phyloP scores from a whole-genome alignment of 2,888 invertebrate genomes.

The Phasia obesa region DNA sequence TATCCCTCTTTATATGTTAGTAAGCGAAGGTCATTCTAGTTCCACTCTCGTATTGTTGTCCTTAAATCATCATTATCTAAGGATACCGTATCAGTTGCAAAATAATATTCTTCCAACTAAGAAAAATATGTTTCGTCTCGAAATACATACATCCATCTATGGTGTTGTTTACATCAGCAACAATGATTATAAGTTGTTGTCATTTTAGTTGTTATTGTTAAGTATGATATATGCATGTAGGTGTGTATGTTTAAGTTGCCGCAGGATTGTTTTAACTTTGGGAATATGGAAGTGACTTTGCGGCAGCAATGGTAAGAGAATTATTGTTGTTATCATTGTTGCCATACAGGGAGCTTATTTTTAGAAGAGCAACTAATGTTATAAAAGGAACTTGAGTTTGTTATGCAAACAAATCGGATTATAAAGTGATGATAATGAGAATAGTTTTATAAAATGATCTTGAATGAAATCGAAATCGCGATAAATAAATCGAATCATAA shows the following conservation, averaged over 20 bases:
- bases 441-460: too few species aligned
- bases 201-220: slow-evolving; percentile 49
- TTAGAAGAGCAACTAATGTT: not conserved
- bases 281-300: slow-evolving; percentile 38
- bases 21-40: not conserved
- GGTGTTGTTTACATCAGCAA: slow-evolving; percentile 51
- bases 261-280: slow-evolving; percentile 68
- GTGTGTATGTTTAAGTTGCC: too few species aligned
- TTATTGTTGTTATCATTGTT: slow-evolving; percentile 2
- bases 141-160: slow-evolving; percentile 32
- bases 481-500: too few species aligned
- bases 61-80: slow-evolving; percentile 26
- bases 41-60: not conserved
- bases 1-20: too few species aligned
- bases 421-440: too few species aligned
- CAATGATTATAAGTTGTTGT: slow-evolving; percentile 60
- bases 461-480: too few species aligned
- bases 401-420: too few species aligned
- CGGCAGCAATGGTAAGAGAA: slow-evolving; percentile 7
- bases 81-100: not conserved
- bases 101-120: slow-evolving; percentile 30
- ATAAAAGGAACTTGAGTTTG: not conserved
- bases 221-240: slow-evolving; percentile 41
- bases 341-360: slow-evolving; percentile 2
- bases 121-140: slow-evolving; percentile 22